Evolutionary conservation across 2,888 invertebrate genomes (phyloP).

Genomic region (Icerya purchasi): DNA sequence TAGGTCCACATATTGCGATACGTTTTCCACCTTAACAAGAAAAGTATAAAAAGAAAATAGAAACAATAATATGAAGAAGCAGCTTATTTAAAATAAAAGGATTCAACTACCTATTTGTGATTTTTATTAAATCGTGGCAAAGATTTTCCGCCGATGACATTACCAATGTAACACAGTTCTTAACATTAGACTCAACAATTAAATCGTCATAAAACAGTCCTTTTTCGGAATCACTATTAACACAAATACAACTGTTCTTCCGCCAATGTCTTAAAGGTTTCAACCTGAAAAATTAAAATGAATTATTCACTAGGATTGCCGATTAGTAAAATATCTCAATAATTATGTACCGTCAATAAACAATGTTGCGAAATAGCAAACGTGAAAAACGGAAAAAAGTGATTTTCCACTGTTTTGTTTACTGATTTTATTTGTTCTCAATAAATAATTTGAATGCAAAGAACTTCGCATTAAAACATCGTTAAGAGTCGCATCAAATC

Average conservation of each 20-base stretch:
- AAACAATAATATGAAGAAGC: no score
- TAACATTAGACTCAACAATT: background rate
- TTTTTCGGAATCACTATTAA: background rate
- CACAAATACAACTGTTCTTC: background rate
- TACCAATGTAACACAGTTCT: background rate
- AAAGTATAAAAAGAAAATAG: no score
- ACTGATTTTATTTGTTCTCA: no score
- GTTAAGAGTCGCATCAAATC: no score
- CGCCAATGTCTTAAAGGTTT: background rate
- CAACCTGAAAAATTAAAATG: background rate
- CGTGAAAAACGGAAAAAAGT: no score
- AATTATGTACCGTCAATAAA: background rate
- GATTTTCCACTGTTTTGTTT: no score
- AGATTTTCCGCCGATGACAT: background rate
- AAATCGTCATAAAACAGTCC: background rate
- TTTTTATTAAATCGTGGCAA: background rate
- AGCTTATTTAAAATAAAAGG: no score
- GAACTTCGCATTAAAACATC: no score
- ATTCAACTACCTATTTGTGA: background rate
- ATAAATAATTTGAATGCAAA: no score
- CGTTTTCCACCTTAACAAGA: conserved; percentile 4
- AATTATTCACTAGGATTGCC: background rate
- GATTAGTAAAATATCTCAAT: background rate
- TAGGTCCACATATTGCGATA: conserved; percentile 9
- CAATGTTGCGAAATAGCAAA: no score